These are phyloP conservation scores for Eulemur albifrons DNA, from an alignment of 2,797 vertebrate species.

Conservation along the genomic window DNA sequence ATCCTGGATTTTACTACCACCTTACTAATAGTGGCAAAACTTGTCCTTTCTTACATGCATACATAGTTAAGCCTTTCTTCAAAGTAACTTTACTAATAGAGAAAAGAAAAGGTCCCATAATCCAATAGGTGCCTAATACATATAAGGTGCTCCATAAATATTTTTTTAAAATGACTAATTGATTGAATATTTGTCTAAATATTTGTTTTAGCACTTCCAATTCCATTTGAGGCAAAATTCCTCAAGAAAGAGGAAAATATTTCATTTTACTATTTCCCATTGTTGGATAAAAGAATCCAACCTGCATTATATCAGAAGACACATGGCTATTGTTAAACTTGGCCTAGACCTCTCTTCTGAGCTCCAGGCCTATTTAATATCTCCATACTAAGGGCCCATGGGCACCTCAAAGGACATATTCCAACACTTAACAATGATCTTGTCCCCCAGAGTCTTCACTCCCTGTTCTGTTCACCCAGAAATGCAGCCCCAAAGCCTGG, in stretches of 20 bases:
- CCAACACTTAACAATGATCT: neutral
- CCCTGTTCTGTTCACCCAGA: neutral
- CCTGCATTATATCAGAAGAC: neutral
- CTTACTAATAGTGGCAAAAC: slow-evolving; percentile 9
- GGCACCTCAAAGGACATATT: neutral
- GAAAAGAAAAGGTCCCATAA: slow-evolving; percentile 71
- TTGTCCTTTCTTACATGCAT: slow-evolving; percentile 52
- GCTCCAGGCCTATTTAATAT: neutral
- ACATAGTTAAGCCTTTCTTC: slow-evolving; percentile 43
- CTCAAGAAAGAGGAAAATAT: slow-evolving; percentile 44
- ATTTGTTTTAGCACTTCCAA: slow-evolving; percentile 70
- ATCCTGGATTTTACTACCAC: slow-evolving; percentile 53
- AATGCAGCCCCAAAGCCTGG: neutral
- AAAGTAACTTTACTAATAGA: slow-evolving; percentile 70
- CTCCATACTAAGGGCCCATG: neutral
- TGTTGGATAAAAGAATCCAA: neutral
- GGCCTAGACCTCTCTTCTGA: neutral
- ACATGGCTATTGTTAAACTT: neutral
- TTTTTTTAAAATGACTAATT: slow-evolving; percentile 1
- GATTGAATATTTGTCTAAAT: slow-evolving; percentile 17
- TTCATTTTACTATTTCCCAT: slow-evolving; percentile 46
- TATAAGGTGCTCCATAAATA: neutral
- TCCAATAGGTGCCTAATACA: neutral
- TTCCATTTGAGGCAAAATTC: slow-evolving; percentile 56
- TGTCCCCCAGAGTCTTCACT: neutral